These are phyloP conservation scores for Prunella himalayana DNA, from an alignment of 2,113 vertebrate species.

Conservation along the genomic window DNA sequence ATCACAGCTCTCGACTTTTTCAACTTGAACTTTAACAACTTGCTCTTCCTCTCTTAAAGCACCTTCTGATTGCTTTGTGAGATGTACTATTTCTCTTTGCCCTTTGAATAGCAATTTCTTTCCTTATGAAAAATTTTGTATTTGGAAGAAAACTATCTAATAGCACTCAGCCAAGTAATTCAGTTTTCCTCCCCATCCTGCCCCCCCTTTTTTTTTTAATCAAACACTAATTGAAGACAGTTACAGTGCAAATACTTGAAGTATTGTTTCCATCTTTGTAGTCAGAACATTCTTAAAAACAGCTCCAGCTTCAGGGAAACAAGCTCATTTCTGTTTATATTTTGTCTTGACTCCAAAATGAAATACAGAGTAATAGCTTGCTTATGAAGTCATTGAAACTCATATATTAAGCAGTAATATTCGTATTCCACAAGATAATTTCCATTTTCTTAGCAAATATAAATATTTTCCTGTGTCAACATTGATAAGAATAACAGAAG, in stretches of 20 bases:
- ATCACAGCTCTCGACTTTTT: neutral
- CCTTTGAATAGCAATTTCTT: neutral
- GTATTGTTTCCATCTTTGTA: neutral
- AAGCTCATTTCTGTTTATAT: constrained; percentile 5
- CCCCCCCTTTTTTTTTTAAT: neutral
- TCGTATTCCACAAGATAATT: constrained; percentile 22
- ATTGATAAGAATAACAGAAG: neutral
- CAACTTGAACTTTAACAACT: neutral
- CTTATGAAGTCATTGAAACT: neutral
- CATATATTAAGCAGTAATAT: neutral
- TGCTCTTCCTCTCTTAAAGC: neutral
- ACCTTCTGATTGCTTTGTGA: neutral
- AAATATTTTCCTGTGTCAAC: neutral
- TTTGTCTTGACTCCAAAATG: neutral
- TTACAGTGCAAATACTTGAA: neutral
- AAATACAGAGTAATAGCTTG: constrained; percentile 3
- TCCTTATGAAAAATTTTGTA: neutral
- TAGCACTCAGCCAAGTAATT: neutral
- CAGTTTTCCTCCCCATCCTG: rapidly evolving
- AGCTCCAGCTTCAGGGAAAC: neutral
- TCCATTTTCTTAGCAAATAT: neutral
- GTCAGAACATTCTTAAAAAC: neutral
- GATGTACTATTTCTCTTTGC: neutral
- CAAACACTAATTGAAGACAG: neutral
- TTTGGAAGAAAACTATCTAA: neutral